These are phyloP conservation scores for Pangasius mekongensis DNA, from an alignment of 2,797 vertebrate species.

Conservation along the genomic window DNA sequence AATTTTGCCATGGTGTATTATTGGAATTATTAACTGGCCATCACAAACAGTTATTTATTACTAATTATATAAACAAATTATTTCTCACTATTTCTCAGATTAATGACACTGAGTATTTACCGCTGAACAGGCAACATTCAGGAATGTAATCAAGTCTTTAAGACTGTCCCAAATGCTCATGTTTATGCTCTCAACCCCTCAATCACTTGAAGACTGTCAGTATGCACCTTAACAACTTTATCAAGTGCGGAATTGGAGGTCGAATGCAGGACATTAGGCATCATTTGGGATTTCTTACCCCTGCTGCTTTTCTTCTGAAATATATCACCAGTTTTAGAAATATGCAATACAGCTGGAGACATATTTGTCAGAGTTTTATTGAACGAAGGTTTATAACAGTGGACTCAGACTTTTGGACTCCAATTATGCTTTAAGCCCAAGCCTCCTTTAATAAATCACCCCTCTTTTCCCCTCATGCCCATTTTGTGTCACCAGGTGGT, in stretches of 20 bases:
- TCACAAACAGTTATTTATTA: background rate
- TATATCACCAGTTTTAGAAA: background rate
- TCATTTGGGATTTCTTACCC: background rate
- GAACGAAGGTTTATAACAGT: background rate
- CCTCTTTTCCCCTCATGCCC: background rate
- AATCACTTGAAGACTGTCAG: background rate
- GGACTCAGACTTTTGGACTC: background rate
- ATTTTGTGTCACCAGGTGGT: conserved; percentile 75
- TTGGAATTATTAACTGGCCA: background rate
- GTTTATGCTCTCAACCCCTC: background rate
- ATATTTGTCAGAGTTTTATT: background rate
- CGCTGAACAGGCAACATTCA: background rate
- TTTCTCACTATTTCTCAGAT: background rate
- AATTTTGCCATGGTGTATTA: background rate
- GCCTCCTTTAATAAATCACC: background rate
- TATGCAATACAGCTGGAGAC: background rate
- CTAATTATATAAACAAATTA: background rate
- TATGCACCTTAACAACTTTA: background rate
- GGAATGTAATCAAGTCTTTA: background rate
- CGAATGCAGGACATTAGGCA: background rate
- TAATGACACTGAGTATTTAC: background rate
- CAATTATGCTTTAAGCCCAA: background rate
- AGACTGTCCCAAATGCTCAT: background rate
- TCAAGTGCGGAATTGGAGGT: background rate
- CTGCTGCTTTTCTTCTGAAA: background rate